These are phyloP conservation scores for Heliothis virescens DNA, from an alignment of 1,140 invertebrate genomes.

Conservation along the genomic window DNA sequence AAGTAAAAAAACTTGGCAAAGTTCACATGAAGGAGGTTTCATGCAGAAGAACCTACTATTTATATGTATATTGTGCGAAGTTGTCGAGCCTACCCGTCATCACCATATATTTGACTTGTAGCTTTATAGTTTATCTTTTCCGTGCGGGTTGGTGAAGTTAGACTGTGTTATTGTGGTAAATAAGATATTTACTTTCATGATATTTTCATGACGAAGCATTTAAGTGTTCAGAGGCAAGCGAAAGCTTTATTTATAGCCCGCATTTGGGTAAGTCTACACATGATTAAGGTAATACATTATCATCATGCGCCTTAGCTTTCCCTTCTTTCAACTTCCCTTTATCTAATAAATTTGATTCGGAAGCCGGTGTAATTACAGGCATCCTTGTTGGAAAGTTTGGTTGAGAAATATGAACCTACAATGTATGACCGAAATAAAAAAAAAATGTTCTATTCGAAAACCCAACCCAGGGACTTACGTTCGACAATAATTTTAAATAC, in stretches of 20 bases:
- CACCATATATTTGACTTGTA: slow-evolving; percentile 47
- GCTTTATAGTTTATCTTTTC: slow-evolving; percentile 26
- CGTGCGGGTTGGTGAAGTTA: slow-evolving; percentile 4
- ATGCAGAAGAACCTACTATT: slow-evolving; percentile 7
- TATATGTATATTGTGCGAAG: slow-evolving; percentile 39
- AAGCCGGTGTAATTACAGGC: too few species aligned
- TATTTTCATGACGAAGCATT: slow-evolving; percentile 5
- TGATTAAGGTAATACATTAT: too few species aligned
- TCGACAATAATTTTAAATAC: too few species aligned
- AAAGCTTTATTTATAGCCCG: neutral
- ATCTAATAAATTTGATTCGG: too few species aligned
- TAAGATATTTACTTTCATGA: slow-evolving; percentile 31
- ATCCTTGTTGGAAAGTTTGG: too few species aligned
- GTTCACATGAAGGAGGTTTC: slow-evolving; percentile 23
- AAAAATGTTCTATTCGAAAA: too few species aligned
- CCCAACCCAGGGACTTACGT: too few species aligned
- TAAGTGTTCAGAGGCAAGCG: neutral
- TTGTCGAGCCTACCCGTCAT: slow-evolving; percentile 25
- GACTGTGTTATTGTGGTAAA: slow-evolving; percentile 11
- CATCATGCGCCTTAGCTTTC: too few species aligned
- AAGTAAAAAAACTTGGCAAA: slow-evolving; percentile 44
- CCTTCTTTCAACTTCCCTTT: too few species aligned
- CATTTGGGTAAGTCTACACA: neutral
- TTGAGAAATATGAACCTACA: too few species aligned
- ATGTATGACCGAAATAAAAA: too few species aligned